phyloP scores from a whole-genome alignment of 37 sponge, comb jelly and placozoan genomes.

The Oopsacas minuta region DNA sequence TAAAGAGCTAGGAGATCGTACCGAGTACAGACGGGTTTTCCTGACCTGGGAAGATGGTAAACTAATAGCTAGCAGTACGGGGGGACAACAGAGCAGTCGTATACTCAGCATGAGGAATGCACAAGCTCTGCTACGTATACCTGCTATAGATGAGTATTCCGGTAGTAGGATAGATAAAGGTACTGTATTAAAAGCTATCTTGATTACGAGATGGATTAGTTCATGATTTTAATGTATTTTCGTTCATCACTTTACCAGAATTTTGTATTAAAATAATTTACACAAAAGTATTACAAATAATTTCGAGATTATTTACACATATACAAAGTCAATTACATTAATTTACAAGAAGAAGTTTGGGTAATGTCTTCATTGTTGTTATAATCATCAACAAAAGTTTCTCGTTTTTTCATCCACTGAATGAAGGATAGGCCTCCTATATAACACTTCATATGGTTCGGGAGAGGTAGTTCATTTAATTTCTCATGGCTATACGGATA shows the following conservation, averaged over 20 bases:
- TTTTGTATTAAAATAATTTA: too few relatives aligned
- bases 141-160: conserved; percentile 30
- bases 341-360: too few relatives aligned
- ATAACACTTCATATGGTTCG: neutral
- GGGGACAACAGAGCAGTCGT: conserved; percentile 90
- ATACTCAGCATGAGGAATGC: conserved; percentile 81
- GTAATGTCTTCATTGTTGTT: too few relatives aligned
- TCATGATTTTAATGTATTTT: too few relatives aligned
- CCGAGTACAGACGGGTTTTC: conserved; percentile 64
- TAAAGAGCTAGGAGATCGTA: conserved; percentile 49
- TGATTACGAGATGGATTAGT: conserved; percentile 18
- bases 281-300: too few relatives aligned
- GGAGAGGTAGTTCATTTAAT: neutral
- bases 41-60: conserved; percentile 32
- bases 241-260: too few relatives aligned
- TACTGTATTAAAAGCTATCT: conserved; percentile 25
- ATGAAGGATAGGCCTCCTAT: neutral
- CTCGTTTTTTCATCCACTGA: neutral
- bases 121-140: conserved; percentile 68
- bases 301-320: too few relatives aligned
- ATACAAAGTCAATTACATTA: too few relatives aligned
- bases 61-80: conserved; percentile 57
- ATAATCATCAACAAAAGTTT: too few relatives aligned
- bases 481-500: neutral
- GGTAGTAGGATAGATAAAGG: conserved; percentile 3